Evolutionary conservation across 2,113 vertebrate species (phyloP), one percentile per base, ranked within the genome.

Genomic region (Coregonus clupeaformis): DNA sequence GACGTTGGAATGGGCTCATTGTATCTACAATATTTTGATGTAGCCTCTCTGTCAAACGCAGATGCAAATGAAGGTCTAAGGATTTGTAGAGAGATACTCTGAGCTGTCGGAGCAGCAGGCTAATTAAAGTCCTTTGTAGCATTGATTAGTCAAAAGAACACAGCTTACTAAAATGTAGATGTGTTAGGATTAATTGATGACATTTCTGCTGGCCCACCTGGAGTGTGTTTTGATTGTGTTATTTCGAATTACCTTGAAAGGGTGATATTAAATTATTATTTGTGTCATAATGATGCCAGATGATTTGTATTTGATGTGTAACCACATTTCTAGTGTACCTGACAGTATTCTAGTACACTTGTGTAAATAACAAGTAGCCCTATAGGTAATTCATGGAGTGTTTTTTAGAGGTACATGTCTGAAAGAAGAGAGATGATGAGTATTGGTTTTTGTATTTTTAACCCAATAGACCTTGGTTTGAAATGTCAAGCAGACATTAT

Each of bases 1-100:
- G 27, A 66, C 32, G 59, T 77, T 71, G 30, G 1, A 83, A 32
- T 4, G 22, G 27, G 70, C 25, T 70, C 22, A 59, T 67, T 5
- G 16, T 45, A 16, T 65, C 62, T 65, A 32, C 25, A 4, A 52
- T 59, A 49, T 12, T 32, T 52, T 29, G 63, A 52, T 66, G 42
- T 9, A 36, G 2, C 27, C 29, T 55, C 24, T 9, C 42, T 57
- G 22, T 47, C 27, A 74, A 72, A 12, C 24, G 20, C 14, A 42
- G 71, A 18, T 63, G 13, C 22, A 16, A 55, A 69, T 27, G 65
- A 30, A 68, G 30, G 6, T 16, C 47, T 6, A 14, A 6, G 13
- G 3, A 42, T 42, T 42, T 32, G 20, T 20, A 36, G 9, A 6
- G 6, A 11, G 20, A 22, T 24, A 20, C 4, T 13, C 22, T 49